Conservation (phyloP, 2,113 vertebrate species). For the Erinaceus europaeus region DNA sequence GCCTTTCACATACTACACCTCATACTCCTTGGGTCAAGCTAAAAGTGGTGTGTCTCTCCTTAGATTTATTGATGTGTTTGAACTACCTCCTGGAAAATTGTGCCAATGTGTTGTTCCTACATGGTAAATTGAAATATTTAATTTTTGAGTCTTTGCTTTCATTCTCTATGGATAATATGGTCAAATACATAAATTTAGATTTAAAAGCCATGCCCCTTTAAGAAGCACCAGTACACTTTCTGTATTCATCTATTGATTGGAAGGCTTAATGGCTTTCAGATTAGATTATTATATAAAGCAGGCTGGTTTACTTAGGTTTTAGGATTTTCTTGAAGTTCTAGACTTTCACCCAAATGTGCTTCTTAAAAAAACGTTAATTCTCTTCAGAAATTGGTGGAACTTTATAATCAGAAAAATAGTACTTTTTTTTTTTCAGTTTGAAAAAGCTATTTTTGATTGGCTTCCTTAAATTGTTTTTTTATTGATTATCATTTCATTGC, state of each 20-base stretch:
- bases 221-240: neutral
- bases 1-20: no score
- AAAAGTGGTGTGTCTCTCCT: neutral
- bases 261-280: neutral
- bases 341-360: neutral
- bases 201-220: neutral
- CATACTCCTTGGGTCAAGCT: neutral
- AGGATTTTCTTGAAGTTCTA: neutral
- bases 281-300: neutral
- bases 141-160: no score
- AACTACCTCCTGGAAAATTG: neutral
- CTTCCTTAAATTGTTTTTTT: neutral
- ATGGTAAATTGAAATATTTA: no score
- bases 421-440: neutral
- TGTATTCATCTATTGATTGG: neutral
- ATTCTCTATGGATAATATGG: constrained; percentile 7
- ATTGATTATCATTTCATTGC: neutral
- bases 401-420: neutral
- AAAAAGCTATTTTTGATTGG: neutral
- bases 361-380: neutral
- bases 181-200: neutral
- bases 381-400: neutral
- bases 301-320: neutral
- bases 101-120: neutral
- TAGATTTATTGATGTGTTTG: neutral